Percentiles rank a stretch among this genome's conserved stretches.
Conservation (phyloP, 2,888 invertebrate genomes). For the Lasiommata megera region DNA sequence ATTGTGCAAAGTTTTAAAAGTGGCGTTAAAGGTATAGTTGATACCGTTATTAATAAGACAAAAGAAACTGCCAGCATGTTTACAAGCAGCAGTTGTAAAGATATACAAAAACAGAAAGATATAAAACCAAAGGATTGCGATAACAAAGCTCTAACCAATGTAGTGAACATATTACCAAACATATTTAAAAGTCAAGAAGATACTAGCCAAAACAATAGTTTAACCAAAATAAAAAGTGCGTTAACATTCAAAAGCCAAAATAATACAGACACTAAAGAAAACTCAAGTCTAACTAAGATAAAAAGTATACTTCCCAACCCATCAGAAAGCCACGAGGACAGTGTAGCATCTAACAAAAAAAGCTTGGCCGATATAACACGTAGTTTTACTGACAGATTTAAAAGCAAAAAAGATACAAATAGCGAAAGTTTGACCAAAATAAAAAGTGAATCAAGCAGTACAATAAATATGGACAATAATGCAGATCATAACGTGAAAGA, state of each 20-base stretch:
- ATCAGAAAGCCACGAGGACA: background rate
- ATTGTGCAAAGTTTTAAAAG: slow-evolving; percentile 4
- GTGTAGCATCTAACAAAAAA: background rate
- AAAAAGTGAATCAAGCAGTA: slow-evolving; percentile 6
- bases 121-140: slow-evolving; percentile 25
- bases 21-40: slow-evolving; percentile 46
- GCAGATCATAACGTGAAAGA: slow-evolving; percentile 8
- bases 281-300: background rate
- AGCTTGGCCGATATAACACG: background rate
- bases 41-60: slow-evolving; percentile 45
- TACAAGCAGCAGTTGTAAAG: slow-evolving; percentile 40
- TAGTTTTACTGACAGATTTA: slow-evolving; percentile 24
- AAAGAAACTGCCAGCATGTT: slow-evolving; percentile 48
- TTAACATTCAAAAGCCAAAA: background rate
- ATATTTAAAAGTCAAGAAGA: slow-evolving; percentile 14
- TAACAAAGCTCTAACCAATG: slow-evolving; percentile 9
- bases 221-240: background rate
- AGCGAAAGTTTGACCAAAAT: slow-evolving; percentile 15
- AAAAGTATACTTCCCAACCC: background rate
- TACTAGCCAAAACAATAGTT: slow-evolving; percentile 2
- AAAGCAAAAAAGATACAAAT: slow-evolving; percentile 32
- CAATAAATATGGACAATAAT: slow-evolving; percentile 15
- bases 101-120: slow-evolving; percentile 34
- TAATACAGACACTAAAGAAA: background rate
- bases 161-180: slow-evolving; percentile 11